Conservation (phyloP, 2,888 invertebrate species). For the Xiphydria camelus region DNA sequence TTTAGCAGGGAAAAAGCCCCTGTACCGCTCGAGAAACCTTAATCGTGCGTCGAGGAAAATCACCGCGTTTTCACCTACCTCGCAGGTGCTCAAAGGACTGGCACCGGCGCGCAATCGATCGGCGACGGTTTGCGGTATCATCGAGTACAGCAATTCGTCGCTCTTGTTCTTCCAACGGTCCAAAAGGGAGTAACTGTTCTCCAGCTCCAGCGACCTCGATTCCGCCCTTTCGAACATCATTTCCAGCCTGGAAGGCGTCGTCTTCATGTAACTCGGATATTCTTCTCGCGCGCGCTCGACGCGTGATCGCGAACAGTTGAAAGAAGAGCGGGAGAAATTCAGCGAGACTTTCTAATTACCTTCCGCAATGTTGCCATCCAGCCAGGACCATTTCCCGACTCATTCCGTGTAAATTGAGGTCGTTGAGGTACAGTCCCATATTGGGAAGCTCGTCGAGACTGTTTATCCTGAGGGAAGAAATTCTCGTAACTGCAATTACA, state of each 20-base stretch:
- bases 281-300: not conserved
- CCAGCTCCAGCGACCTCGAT: conserved; percentile 75
- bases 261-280: no score
- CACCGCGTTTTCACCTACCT: no score
- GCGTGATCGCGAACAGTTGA: not conserved
- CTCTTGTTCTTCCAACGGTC: conserved; percentile 86
- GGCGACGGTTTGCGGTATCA: conserved; percentile 87
- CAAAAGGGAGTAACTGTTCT: conserved; percentile 74
- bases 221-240: conserved; percentile 83
- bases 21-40: no score
- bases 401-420: conserved; percentile 82
- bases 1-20: no score
- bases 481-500: conserved; percentile 2
- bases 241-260: conserved; percentile 70
- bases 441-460: conserved; percentile 81
- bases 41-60: no score
- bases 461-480: conserved; percentile 67
- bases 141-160: conserved; percentile 85
- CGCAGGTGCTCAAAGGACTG: conserved; percentile 78
- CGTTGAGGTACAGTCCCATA: conserved; percentile 79
- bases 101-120: conserved; percentile 77
- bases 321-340: not conserved
- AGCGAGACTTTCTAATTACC: conserved; percentile 50
- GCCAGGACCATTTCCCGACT: conserved; percentile 81
- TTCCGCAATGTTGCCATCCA: conserved; percentile 84